Evolutionary conservation across 2,888 invertebrate genomes (phyloP), one percentile per base, ranked within the genome.

Genomic region (Megastigmus dorsalis): DNA sequence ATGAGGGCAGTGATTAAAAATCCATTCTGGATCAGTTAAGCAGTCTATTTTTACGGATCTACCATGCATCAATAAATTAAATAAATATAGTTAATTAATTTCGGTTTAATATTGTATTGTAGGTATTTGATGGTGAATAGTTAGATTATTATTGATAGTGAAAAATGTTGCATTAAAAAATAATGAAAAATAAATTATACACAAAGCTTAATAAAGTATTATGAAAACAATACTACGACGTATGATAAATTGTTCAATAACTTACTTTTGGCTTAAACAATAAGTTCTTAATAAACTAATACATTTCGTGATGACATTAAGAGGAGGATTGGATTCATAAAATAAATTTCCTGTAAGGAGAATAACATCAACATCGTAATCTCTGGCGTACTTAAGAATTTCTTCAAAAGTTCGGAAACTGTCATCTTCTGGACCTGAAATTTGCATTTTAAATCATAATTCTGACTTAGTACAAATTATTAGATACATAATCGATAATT

Each of bases 301-400:
- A 82, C 95, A 94, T 84, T 91, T 91, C 76, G 93, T 91, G 82
- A 97, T 88, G 57, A 94, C 91, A 81, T 91, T 92, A 36, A 95
- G 93, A 0, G 95, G 93, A 0, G 99, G 99, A 84, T 95, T 95
- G 70, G 96, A 95, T 74, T 97, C 96, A 86, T 99, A 98, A 87
- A 98, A 99, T 67, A 99, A 90, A 89, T 99, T 99, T 3, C 99
- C 99, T 10, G 97, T 99, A 2, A 98, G 90, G 20, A 99, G 89
- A 69, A 98, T 91, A 84, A 98, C 93, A 88, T 99, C 98, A 0
- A 95, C 97, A 79, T 95, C 90, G 77, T 93, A 90, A 45, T 93
- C 90, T 7, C 91, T 91, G 0, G 96, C 98, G 78, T 94, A 89
- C 79, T 94, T 90, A 10, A 99, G 89, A 77, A 98, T 95, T 90